Conservation (phyloP, 2,888 invertebrate species). For the Nomada ruficornis region DNA sequence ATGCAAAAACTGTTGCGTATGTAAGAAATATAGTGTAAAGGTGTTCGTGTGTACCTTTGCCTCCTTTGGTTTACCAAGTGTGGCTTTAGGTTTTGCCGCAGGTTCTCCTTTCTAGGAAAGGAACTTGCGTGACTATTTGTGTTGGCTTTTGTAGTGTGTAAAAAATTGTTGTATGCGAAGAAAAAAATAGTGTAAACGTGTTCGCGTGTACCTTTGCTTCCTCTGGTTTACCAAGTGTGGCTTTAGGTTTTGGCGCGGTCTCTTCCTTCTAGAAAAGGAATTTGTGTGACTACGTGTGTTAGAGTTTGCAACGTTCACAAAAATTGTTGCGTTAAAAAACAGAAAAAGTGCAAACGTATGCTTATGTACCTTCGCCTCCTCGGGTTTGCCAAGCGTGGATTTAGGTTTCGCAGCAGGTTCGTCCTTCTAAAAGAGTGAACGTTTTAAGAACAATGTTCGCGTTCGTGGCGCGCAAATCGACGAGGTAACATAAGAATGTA, state of each 20-base stretch:
- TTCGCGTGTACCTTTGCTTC: constrained; percentile 73
- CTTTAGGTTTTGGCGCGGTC: constrained; percentile 56
- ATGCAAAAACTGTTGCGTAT: background rate
- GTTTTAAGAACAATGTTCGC: background rate
- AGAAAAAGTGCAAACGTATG: constrained; percentile 9
- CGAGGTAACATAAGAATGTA: background rate
- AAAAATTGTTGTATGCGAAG: background rate
- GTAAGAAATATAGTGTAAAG: background rate
- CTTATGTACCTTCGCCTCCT: constrained; percentile 73
- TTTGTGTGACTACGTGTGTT: background rate
- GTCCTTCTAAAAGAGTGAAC: constrained; percentile 57
- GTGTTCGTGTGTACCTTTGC: constrained; percentile 71
- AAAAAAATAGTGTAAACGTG: background rate
- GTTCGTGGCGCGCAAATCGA: background rate
- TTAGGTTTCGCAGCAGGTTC: constrained; percentile 57
- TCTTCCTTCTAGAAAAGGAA: constrained; percentile 63
- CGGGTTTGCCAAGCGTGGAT: constrained; percentile 59
- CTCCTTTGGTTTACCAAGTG: constrained; percentile 60
- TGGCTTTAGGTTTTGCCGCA: constrained; percentile 46
- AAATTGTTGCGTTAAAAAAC: background rate
- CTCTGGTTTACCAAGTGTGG: constrained; percentile 61
- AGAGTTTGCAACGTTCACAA: background rate
- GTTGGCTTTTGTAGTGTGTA: background rate
- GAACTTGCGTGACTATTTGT: background rate
- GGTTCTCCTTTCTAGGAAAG: constrained; percentile 63